Conservation (phyloP, 2,113 vertebrate genomes). For the Microcebus jonahi region DNA sequence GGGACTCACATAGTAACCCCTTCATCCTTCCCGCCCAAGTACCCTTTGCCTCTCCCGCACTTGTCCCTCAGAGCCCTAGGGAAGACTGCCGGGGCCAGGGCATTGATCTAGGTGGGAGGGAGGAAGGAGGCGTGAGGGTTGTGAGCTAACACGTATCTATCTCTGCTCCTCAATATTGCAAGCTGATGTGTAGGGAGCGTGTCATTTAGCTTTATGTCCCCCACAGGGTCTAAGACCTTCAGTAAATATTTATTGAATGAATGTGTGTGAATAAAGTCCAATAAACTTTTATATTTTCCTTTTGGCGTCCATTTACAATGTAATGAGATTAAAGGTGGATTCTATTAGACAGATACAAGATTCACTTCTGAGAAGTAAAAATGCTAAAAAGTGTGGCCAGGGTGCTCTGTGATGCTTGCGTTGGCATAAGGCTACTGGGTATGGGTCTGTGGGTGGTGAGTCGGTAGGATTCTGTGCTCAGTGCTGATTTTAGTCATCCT, state of each 20-base stretch:
- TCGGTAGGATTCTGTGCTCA: background rate
- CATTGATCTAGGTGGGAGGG: background rate
- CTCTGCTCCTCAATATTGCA: background rate
- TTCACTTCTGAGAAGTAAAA: slow-evolving; percentile 1
- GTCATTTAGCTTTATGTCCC: background rate
- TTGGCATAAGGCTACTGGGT: background rate
- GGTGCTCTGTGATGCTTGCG: background rate
- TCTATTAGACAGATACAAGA: background rate
- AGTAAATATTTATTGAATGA: background rate
- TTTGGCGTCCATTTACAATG: background rate
- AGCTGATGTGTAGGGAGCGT: background rate
- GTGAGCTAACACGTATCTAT: background rate
- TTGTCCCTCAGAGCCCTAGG: background rate
- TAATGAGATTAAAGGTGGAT: background rate
- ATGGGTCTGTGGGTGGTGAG: background rate
- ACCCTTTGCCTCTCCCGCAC: accelerated
- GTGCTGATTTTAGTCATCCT: background rate
- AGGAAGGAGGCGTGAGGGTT: background rate
- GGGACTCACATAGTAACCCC: background rate
- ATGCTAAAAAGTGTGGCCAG: background rate
- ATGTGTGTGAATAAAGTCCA: slow-evolving; percentile 10
- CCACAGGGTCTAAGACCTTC: background rate
- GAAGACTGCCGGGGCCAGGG: background rate
- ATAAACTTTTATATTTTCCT: background rate
- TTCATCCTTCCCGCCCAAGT: background rate